phyloP scores from a whole-genome alignment of 2,888 invertebrate genomes.

The Drosophila merina region DNA sequence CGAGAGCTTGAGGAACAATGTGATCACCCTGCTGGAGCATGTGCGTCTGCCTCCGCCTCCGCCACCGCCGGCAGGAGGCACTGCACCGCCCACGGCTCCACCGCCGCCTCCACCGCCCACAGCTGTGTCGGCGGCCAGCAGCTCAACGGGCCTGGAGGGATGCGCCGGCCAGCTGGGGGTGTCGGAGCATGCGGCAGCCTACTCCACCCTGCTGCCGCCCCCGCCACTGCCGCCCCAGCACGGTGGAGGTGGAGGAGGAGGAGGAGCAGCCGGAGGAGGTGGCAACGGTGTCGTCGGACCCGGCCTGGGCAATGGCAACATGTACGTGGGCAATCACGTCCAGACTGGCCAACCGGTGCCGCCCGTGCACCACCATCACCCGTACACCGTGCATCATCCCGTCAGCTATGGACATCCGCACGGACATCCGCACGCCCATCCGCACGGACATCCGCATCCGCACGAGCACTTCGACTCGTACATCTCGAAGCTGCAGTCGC shows the following conservation, averaged over 20 bases:
- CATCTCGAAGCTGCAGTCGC: conserved; percentile 94
- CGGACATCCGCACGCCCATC: conserved; percentile 74
- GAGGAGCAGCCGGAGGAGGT: conserved; percentile 45
- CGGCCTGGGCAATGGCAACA: conserved; percentile 1
- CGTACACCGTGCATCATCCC: conserved; percentile 80
- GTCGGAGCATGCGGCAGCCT: conserved; percentile 59
- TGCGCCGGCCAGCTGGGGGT: conserved; percentile 35
- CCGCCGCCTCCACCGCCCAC: not conserved
- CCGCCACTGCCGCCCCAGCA: conserved; percentile 42
- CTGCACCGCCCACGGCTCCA: not conserved
- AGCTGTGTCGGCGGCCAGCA: not conserved
- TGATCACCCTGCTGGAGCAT: conserved; percentile 95
- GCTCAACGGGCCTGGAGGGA: conserved; percentile 19
- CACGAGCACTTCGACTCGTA: conserved; percentile 97
- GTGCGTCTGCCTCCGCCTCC: conserved; percentile 89
- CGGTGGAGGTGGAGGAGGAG: conserved; percentile 13
- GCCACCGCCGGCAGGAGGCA: conserved; percentile 16
- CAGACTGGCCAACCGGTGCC: conserved; percentile 55
- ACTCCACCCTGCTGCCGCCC: conserved; percentile 65
- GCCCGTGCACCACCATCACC: conserved; percentile 65
- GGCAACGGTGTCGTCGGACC: conserved; percentile 4
- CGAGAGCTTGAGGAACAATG: conserved; percentile 95
- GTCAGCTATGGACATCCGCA: conserved; percentile 85
- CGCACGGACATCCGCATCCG: conserved; percentile 84
- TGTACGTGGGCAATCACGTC: conserved; percentile 35